Evolutionary conservation across 2,888 invertebrate genomes (phyloP), one percentile per base, ranked within the genome.

Genomic region (Synergus itoensis): DNA sequence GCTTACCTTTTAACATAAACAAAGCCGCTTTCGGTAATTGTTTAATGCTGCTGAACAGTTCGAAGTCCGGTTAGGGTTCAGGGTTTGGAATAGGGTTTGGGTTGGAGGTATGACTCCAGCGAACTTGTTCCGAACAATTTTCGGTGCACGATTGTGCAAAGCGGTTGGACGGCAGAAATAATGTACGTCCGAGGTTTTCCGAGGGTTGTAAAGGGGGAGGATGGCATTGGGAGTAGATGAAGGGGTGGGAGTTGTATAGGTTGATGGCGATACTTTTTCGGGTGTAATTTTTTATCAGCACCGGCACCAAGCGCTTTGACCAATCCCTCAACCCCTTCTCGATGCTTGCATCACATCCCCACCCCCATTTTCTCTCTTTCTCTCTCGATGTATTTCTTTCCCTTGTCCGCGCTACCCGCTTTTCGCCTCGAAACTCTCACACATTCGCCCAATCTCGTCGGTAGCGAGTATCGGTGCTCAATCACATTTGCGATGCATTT

Each of bases 401-500:
- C 80, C 48, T 53, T 73, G 48, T 73, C 77, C 78, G 78, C 83
- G 78, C 82, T 40, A 78, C 82, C 77, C 77, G 77, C 77, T 73
- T 76, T 76, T 80, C 84, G 84, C 82, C 86, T 81, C 81, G 81
- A 79, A 83, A 82, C 85, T 80, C 84, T 84, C 87, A 82, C 83
- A 84, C 85, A 85, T 84, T 84, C 87, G 87, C 86, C 87, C 90
- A 91, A 91, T 89, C 90, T 89, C 89, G 87, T 88, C 87, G 82
- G 86, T 85, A 88, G 89, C 90, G 90, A 84, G 86, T 91, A 91
- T 91, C 91, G 91, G 90, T 90, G 90, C 91, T 91, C 91, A 91
- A 91, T 92, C 91, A 91, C 91, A 91, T 91, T 91, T 91, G 91
- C 89, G 89, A 92, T 92, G 91, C 91, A 92, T 91, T 92, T 91